Conservation (phyloP, 2,888 invertebrate genomes). For the Phytoseiulus persimilis region DNA sequence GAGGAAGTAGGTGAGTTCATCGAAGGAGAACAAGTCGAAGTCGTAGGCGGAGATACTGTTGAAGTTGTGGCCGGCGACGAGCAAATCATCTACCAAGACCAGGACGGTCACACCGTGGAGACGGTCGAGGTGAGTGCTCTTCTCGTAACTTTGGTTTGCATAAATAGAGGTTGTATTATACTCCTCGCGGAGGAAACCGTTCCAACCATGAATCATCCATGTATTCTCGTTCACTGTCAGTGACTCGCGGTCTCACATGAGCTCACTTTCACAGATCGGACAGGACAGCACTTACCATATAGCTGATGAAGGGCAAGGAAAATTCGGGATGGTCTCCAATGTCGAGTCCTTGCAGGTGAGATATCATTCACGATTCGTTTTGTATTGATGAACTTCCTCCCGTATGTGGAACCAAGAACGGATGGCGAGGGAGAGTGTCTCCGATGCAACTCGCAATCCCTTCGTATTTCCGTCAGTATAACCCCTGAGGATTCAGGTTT, state of each 20-base stretch:
- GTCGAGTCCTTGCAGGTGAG: conserved; percentile 38
- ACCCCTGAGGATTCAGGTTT: no score
- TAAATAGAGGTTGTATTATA: no score
- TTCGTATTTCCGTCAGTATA: no score
- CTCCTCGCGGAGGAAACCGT: no score
- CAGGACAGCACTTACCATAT: conserved; percentile 32
- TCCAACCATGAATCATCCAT: no score
- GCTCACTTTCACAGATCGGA: background rate
- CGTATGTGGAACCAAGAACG: no score
- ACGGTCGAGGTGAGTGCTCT: conserved; percentile 12
- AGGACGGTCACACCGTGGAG: conserved; percentile 34
- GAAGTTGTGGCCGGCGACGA: conserved; percentile 37
- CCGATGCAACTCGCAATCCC: no score
- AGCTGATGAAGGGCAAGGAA: conserved; percentile 34
- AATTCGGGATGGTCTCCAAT: conserved; percentile 35
- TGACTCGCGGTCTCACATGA: background rate
- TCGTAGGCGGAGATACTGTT: conserved; percentile 24
- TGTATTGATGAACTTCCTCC: no score
- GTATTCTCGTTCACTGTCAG: no score
- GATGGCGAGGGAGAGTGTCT: no score
- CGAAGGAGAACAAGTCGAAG: conserved; percentile 27
- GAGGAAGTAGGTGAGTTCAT: conserved; percentile 20
- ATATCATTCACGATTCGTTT: background rate
- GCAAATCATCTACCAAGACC: conserved; percentile 38
- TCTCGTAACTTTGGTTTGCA: no score